Evolutionary conservation across 2,888 invertebrate species (phyloP).

Genomic region (Cenopis cana): DNA sequence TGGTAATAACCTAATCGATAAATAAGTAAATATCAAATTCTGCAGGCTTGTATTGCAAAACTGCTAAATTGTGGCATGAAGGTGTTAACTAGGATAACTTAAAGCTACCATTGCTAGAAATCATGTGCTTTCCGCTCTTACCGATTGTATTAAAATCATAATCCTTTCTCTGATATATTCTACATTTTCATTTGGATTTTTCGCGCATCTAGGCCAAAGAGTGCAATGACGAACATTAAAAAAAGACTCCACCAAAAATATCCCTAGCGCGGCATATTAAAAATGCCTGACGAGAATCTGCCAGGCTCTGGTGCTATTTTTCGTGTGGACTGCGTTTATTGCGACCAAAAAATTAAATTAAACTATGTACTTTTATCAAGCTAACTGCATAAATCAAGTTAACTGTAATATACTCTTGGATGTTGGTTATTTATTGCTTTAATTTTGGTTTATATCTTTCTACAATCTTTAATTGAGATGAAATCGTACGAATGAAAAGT

Average conservation of each 20-base stretch:
- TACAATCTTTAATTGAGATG: neutral
- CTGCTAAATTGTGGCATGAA: no score
- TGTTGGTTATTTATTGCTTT: neutral
- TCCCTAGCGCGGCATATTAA: slow-evolving; percentile 30
- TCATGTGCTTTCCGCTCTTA: neutral
- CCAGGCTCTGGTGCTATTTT: slow-evolving; percentile 14
- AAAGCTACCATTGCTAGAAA: neutral
- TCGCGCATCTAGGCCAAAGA: slow-evolving; percentile 27
- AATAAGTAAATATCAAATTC: no score
- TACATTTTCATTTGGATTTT: neutral
- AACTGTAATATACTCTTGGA: neutral
- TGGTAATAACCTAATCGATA: no score
- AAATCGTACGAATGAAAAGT: no score
- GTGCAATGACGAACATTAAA: slow-evolving; percentile 23
- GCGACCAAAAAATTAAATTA: neutral
- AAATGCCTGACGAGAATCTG: slow-evolving; percentile 32
- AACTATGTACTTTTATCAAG: neutral
- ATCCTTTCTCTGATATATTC: neutral
- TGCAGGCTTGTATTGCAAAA: no score
- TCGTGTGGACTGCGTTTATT: slow-evolving; percentile 21
- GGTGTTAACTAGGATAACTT: no score
- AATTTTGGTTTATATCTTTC: neutral
- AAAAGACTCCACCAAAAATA: slow-evolving; percentile 16
- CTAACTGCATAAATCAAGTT: neutral
- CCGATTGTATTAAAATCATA: neutral